Base-by-base conservation (phyloP, 1,140 invertebrate species). In the Euwallacea similis region DNA sequence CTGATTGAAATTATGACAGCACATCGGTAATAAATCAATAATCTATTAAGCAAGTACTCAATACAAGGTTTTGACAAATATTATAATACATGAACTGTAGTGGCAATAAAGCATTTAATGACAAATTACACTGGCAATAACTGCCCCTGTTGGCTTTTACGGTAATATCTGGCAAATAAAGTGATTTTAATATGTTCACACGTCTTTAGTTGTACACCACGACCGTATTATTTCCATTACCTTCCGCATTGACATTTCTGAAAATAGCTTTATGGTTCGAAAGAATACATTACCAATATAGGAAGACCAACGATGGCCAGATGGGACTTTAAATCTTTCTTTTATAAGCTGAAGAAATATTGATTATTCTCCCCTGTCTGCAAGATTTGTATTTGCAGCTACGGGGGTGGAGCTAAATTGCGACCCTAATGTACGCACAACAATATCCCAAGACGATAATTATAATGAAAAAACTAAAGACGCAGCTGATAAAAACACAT, bases 401-500 rank as follows among this genome's bases (percentile, higher is more conserved):
- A 33, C 21, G 21, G 4, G 21, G 21, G 21, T 33, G 21, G 21
- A 33, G 21, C 21, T 33, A 33, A 33, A 33, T 33, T 33, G 21
- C 21, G 21, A 33, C 21, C 21, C 21, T 33, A 33, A 33, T 33
- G 21, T 33, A 33, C 21, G 21, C 21, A 33, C 21, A 33, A 33
- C 21, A 33, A 33, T 33, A 33, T 33, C 21, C 21, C 21, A 33
- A 33, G 21, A 33, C 21, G 4, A 33, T 33, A 33, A 33, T 33
- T 33, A 33, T 33, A 33, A 33, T 33, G 21, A 33, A 33, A 33
- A 33, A 33, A 33, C 21, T 33, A 69, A 60, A 42, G 58, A 55
- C 53, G 75, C 77, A 78, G 77, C 76, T 78, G 77, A 79, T 77
- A 71, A 75, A 74, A 73, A 73, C 77, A 78, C 77, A 78, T 78